Base-by-base conservation (phyloP, 2,113 vertebrate genomes). In the Merops nubicus region DNA sequence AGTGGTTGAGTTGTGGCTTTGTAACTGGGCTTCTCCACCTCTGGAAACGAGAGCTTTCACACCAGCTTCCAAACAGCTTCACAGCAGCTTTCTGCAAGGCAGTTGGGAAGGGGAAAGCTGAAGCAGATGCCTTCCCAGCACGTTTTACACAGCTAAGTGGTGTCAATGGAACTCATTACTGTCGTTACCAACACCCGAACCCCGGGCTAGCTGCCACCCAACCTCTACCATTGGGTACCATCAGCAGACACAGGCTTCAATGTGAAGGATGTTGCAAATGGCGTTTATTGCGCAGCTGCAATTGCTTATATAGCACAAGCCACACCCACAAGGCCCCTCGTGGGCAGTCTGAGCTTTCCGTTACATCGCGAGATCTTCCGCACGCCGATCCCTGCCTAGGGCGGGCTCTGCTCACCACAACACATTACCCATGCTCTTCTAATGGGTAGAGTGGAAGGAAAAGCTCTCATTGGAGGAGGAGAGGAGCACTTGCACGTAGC, bases 391-490 rank as follows among this genome's bases (percentile, higher is more conserved):
- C n/a, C n/a, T n/a, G n/a, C n/a, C n/a, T n/a, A n/a, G n/a, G n/a
- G n/a, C n/a, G n/a, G n/a, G n/a, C n/a, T n/a, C n/a, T n/a, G n/a
- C n/a, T n/a, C n/a, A n/a, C n/a, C n/a, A n/a, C n/a, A n/a, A n/a
- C n/a, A n/a, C n/a, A n/a, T n/a, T 73, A 36, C 14, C 38, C 4
- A 0, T 89, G 89, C 76, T 43, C 60, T 60, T 68, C 47, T 77
- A 76, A 82, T 68, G 54, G 56, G 12, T 31, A 28, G 60, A 59
- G 70, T 34, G 34, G 67, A 85, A 73, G 59, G 60, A 63, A 18
- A n/a, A 0, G 1, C 43, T 72, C 56, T 47, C 0, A 0, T 84
- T 33, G 8, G 68, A 72, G 26, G 45, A 26, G 47, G 17, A 94
- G 45, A 82, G 67, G 36, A 91, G 67, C 11, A 5, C 22, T 93